Conservation (phyloP, 2,888 invertebrate genomes). For the Lasius fuliginosus region DNA sequence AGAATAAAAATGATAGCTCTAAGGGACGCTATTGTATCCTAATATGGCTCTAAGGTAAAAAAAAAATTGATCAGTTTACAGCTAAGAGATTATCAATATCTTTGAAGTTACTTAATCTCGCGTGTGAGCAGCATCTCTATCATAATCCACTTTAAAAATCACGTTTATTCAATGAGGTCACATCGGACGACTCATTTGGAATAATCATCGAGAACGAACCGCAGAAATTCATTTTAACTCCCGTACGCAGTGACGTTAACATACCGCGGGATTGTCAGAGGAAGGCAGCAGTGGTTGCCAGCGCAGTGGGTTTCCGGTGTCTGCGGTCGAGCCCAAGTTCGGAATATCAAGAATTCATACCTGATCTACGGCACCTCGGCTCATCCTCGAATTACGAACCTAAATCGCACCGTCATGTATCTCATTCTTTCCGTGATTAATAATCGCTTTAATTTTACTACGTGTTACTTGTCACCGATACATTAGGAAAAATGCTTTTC, state of each 20-base stretch:
- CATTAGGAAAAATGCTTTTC: not conserved
- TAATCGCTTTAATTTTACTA: slow-evolving; percentile 60
- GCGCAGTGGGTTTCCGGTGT: slow-evolving; percentile 75
- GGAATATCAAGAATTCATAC: slow-evolving; percentile 81
- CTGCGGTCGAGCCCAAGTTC: slow-evolving; percentile 79
- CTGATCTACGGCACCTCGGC: slow-evolving; percentile 76
- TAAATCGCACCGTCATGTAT: slow-evolving; percentile 52
- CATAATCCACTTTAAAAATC: not conserved
- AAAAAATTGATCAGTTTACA: slow-evolving; percentile 1
- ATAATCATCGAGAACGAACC: slow-evolving; percentile 20
- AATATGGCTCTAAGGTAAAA: not conserved
- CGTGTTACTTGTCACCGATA: not conserved
- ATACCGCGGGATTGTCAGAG: slow-evolving; percentile 72
- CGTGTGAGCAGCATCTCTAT: not conserved
- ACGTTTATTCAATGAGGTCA: slow-evolving; percentile 6
- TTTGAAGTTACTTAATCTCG: not conserved
- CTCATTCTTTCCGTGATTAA: slow-evolving; percentile 58
- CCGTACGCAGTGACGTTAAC: slow-evolving; percentile 73
- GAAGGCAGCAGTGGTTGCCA: slow-evolving; percentile 65
- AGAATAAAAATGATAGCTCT: not conserved
- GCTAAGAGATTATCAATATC: slow-evolving; percentile 19
- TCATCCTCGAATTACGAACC: slow-evolving; percentile 30
- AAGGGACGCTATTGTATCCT: not conserved
- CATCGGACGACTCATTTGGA: slow-evolving; percentile 9
- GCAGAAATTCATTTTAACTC: slow-evolving; percentile 21